These are phyloP conservation scores for Yasuhikotakia modesta DNA, from an alignment of 2,797 vertebrate genomes.

Conservation along the genomic window DNA sequence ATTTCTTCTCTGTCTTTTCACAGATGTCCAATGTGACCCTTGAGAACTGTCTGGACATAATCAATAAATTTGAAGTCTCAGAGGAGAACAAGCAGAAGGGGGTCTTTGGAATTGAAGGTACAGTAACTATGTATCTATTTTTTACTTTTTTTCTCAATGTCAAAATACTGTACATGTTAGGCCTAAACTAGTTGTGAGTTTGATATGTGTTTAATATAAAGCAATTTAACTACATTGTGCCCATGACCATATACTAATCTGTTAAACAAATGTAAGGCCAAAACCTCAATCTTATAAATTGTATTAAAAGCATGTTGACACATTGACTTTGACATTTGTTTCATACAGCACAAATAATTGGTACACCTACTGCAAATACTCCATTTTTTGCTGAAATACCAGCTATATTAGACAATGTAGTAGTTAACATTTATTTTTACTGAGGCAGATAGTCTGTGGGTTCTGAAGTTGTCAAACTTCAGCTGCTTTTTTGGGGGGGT, in stretches of 20 bases:
- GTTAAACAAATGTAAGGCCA: too few species aligned
- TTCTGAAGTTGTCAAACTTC: not conserved
- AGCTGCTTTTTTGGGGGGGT: not conserved
- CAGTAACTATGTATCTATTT: not conserved
- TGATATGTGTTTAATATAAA: too few species aligned
- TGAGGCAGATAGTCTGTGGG: not conserved
- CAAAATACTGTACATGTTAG: too few species aligned
- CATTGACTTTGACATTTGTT: not conserved
- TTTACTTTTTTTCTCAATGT: too few species aligned
- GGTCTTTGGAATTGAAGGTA: constrained; percentile 93
- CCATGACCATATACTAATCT: too few species aligned
- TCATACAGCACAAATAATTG: not conserved
- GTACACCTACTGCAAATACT: too few species aligned
- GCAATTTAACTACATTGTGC: too few species aligned
- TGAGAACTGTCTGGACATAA: constrained; percentile 89
- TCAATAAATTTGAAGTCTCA: constrained; percentile 92
- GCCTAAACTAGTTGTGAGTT: too few species aligned
- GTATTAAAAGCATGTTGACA: not conserved
- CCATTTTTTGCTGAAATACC: too few species aligned
- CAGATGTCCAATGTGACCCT: constrained; percentile 90
- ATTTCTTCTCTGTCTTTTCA: constrained; percentile 11
- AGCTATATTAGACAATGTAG: not conserved
- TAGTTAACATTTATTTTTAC: not conserved
- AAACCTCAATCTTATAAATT: not conserved
- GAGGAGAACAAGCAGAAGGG: constrained; percentile 90